Percentiles rank a stretch among this genome's conserved stretches.
Evolutionary conservation across 2,888 invertebrate genomes (phyloP).

Genomic region (Odontocolon sp.): DNA sequence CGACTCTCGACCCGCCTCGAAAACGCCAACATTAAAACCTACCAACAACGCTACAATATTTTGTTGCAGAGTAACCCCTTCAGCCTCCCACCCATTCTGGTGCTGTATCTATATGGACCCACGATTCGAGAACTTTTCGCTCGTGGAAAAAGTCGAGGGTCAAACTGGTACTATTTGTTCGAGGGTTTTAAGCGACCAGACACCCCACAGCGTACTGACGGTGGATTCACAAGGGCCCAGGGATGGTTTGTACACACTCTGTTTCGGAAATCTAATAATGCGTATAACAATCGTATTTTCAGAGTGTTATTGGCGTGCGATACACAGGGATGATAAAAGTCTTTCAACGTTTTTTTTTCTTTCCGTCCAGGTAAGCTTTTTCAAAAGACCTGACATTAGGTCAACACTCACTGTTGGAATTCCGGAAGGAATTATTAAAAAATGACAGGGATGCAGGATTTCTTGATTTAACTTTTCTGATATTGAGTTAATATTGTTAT

Average conservation of each 20-base stretch:
- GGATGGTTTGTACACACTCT: conserved; percentile 9
- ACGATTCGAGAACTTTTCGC: conserved; percentile 27
- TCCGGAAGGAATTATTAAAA: no score
- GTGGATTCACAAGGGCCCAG: background rate
- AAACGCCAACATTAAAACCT: conserved; percentile 55
- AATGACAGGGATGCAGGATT: no score
- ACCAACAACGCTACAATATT: conserved; percentile 37
- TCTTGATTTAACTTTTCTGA: no score
- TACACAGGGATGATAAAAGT: background rate
- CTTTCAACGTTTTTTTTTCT: background rate
- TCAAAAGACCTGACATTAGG: no score
- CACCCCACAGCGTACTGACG: background rate
- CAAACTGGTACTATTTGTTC: conserved; percentile 45
- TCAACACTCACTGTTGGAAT: no score
- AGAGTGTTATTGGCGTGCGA: background rate
- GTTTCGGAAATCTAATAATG: conserved; percentile 29
- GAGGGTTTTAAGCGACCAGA: conserved; percentile 33
- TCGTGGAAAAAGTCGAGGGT: conserved; percentile 58
- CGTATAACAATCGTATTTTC: conserved; percentile 31
- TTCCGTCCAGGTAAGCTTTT: background rate
- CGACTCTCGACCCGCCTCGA: background rate
- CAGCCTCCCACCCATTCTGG: background rate
- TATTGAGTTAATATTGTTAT: no score
- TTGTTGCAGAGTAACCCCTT: conserved; percentile 43
- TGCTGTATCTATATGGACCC: background rate